Evolutionary conservation across 2,113 vertebrate genomes (phyloP).

Genomic region (Myotis lucifugus): DNA sequence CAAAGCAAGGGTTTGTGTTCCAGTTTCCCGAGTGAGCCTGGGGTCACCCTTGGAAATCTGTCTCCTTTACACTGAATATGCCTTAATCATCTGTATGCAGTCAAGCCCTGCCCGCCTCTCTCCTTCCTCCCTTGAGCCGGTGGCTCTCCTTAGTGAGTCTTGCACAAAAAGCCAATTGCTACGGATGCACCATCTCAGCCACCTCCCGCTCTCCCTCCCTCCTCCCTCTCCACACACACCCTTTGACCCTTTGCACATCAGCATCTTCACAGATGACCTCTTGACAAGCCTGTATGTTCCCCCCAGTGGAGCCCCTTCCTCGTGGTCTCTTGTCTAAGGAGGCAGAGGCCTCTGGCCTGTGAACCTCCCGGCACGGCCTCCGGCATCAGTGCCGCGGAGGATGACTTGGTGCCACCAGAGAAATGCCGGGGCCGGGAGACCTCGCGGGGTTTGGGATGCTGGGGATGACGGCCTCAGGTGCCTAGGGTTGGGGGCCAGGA

Average conservation of each 20-base stretch:
- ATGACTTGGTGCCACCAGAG: neutral
- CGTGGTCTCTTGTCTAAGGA: neutral
- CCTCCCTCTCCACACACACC: neutral
- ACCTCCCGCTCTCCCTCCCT: neutral
- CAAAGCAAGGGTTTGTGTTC: fast-evolving
- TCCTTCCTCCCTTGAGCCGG: too few species aligned
- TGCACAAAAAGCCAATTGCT: neutral
- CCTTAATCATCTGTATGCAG: conserved; percentile 31
- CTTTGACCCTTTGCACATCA: neutral
- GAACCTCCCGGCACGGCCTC: neutral
- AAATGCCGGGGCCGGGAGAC: neutral
- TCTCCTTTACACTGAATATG: conserved; percentile 16
- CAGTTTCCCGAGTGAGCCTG: neutral
- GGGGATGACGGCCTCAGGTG: neutral
- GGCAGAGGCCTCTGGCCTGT: neutral
- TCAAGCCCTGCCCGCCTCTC: neutral
- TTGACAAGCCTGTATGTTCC: neutral
- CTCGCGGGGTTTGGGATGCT: neutral
- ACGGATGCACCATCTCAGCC: fast-evolving
- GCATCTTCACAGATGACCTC: conserved; percentile 7
- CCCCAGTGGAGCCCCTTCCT: neutral
- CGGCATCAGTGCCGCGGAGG: neutral
- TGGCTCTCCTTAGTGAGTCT: neutral
- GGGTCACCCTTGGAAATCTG: neutral
- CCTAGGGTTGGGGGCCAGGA: neutral